Base-by-base conservation (phyloP, 2,113 vertebrate species). In the Percina caprodes region DNA sequence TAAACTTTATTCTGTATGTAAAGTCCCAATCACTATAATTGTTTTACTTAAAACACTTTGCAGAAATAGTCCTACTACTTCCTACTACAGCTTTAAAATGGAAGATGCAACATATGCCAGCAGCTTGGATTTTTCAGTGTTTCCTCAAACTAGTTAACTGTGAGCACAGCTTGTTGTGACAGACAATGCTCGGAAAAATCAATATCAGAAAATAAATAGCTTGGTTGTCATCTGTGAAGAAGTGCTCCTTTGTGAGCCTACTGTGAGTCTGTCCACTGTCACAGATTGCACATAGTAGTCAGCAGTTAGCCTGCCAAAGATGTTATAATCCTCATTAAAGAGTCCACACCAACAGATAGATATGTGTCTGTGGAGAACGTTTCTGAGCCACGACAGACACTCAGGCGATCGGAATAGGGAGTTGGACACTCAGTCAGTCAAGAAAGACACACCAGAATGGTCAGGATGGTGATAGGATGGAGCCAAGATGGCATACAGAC, bases 231-330 rank as follows among this genome's bases (percentile, higher is more conserved):
- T 86, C 72, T 59, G 85, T 78, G 80, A 88, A 81, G 74, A 79
- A 87, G 84, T 35, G 56, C 30, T 86, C 26, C 69, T 69, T 71
- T 3, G 56, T 63, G 77, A 82, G 83, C 71, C 66, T 69, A 62
- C 68, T 26, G 82, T 85, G 83, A 90, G 74, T 91, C 88, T 79
- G 86, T 86, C 82, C 51, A 15, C 65, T 79, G 69, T 84, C 86
- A 60, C 51, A 78, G 62, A 77, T 70, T 45, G 39, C 51, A 74
- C 30, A 74, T 49, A 85, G 84, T 67, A 84, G 88, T 78, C 65
- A 81, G 68, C 79, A 74, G 79, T 86, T 82, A 83, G 46, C 3
- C 52, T 80, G 63, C 78, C 86, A 87, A 69, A 68, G 68, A 84
- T 76, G 54, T 66, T 89, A 89, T 79, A 79, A 80, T 68, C 51